Percentiles rank a stretch among this genome's conserved stretches.
Conservation (phyloP, 2,888 invertebrate genomes). For the Dysmachus trigonus region DNA sequence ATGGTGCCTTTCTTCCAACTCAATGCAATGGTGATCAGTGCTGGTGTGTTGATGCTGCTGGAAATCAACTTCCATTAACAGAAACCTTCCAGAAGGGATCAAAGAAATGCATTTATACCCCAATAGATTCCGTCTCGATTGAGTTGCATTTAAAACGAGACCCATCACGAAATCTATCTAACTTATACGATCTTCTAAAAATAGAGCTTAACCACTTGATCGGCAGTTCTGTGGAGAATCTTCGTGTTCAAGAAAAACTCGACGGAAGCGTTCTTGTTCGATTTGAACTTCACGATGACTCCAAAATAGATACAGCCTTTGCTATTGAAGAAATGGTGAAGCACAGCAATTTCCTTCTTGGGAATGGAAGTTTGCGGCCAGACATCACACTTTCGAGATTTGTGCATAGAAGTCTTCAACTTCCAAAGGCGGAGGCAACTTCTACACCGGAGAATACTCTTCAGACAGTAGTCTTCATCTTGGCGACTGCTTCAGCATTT, state of each 20-base stretch:
- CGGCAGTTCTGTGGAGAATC: slow-evolving; percentile 67
- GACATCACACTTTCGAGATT: slow-evolving; percentile 74
- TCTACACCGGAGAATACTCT: slow-evolving; percentile 66
- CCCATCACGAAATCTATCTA: slow-evolving; percentile 65
- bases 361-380: slow-evolving; percentile 65
- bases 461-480: slow-evolving; percentile 79
- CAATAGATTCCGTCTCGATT: slow-evolving; percentile 79
- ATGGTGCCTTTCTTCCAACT: slow-evolving; percentile 77
- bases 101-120: slow-evolving; percentile 71
- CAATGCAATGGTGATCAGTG: slow-evolving; percentile 77
- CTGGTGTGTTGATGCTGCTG: slow-evolving; percentile 89
- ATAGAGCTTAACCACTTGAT: slow-evolving; percentile 61
- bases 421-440: slow-evolving; percentile 56
- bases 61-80: slow-evolving; percentile 73
- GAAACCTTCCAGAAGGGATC: slow-evolving; percentile 70
- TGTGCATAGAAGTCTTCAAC: slow-evolving; percentile 64
- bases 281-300: slow-evolving; percentile 74
- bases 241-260: slow-evolving; percentile 66
- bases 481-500: slow-evolving; percentile 82
- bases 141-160: slow-evolving; percentile 77
- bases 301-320: slow-evolving; percentile 82
- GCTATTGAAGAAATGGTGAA: slow-evolving; percentile 80
- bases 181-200: slow-evolving; percentile 65
- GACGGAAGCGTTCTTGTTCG: slow-evolving; percentile 67
- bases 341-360: slow-evolving; percentile 57